Evolutionary conservation across 2,113 vertebrate genomes (phyloP).

Genomic region (Leucosticte australis): DNA sequence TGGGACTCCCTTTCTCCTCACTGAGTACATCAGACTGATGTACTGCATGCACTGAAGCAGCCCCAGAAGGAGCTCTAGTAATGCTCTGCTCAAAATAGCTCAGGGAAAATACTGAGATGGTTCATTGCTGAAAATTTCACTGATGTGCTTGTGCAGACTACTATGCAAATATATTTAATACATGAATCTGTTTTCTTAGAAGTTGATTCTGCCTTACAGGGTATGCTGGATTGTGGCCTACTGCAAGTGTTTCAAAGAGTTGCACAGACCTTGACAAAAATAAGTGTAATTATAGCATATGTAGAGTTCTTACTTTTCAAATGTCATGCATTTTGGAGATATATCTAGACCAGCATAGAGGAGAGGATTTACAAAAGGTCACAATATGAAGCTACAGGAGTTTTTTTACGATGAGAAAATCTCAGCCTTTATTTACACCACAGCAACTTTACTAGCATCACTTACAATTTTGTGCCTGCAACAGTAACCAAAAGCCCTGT

Average conservation of each 20-base stretch:
- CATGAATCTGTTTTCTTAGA: neutral
- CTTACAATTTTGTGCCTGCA: neutral
- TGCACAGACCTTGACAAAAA: neutral
- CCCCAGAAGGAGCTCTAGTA: neutral
- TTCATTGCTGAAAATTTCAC: neutral
- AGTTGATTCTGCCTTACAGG: neutral
- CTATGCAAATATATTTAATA: neutral
- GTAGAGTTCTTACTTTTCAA: neutral
- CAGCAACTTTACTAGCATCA: neutral
- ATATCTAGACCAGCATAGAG: neutral
- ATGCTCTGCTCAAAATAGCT: neutral
- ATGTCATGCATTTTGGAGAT: conserved; percentile 1
- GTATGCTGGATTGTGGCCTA: neutral
- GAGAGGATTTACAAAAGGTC: neutral
- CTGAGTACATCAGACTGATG: neutral
- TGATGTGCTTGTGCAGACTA: neutral
- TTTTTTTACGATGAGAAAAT: neutral
- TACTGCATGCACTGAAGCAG: neutral
- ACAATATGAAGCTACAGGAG: neutral
- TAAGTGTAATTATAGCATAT: neutral
- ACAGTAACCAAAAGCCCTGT: neutral
- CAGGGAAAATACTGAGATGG: neutral
- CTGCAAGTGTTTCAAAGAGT: neutral
- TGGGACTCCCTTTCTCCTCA: neutral
- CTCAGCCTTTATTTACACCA: neutral